A percentile compares a stretch with the other conserved stretches of the same genome.
Evolutionary conservation across 2,113 vertebrate species (phyloP).

Genomic region (Romanogobio albipinnatus): DNA sequence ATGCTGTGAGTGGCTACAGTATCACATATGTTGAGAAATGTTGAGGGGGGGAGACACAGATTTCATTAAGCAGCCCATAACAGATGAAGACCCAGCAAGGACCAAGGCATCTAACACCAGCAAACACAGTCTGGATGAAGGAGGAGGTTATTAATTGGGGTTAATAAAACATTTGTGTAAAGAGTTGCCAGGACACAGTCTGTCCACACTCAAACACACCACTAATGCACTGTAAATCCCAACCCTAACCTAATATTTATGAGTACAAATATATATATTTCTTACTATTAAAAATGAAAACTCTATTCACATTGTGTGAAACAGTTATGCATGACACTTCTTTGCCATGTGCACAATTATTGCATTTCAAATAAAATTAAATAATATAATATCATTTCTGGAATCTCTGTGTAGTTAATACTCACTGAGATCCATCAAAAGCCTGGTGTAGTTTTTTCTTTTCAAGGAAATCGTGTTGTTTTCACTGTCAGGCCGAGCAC

Average conservation of each 20-base stretch:
- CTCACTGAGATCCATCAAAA: not conserved
- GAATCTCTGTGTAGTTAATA: not conserved
- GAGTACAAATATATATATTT: not conserved
- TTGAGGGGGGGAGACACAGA: constrained; percentile 70
- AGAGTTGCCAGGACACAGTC: constrained; percentile 69
- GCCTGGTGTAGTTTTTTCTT: not conserved
- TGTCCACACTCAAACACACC: not conserved
- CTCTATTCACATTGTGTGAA: not conserved
- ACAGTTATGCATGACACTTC: not conserved
- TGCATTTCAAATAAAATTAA: not conserved
- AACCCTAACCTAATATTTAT: not conserved
- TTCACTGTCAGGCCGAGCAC: constrained; percentile 54
- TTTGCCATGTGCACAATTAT: not conserved
- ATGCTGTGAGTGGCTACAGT: constrained; percentile 70
- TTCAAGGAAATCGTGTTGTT: constrained; percentile 39
- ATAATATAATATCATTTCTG: not conserved
- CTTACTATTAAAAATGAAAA: not conserved
- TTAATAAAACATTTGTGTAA: constrained; percentile 61
- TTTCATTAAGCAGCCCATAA: constrained; percentile 64
- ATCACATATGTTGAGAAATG: constrained; percentile 70
- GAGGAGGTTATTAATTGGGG: constrained; percentile 62
- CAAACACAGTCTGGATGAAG: constrained; percentile 48
- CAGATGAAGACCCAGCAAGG: constrained; percentile 63
- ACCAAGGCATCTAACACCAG: constrained; percentile 65
- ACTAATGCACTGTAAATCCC: not conserved